Base-by-base conservation (phyloP, 2,113 vertebrate species). In the Dendrocopos noguchii region DNA sequence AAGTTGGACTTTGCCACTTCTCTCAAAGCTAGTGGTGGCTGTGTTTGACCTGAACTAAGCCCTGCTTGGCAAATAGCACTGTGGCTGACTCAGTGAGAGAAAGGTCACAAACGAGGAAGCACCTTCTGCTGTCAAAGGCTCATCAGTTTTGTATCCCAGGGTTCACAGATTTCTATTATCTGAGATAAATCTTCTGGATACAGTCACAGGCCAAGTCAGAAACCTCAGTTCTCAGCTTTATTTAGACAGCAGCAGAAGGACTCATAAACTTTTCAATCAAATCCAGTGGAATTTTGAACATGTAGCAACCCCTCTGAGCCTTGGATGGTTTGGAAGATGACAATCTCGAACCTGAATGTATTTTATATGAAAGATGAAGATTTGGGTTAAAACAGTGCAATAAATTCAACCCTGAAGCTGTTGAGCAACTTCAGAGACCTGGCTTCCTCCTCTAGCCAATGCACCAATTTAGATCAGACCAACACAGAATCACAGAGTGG, bases 81-180 rank as follows among this genome's bases (percentile, higher is more conserved):
- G 2, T 47, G 15, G 47, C 60, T 92, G 72, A 87, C 22, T 93
- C 36, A 52, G 42, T 24, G 46, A 92, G 42, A 91, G 27, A 77
- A 94, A 90, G 85, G 90, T 91, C 88, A 90, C 42, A 95, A 89
- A 93, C 64, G 31, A 95, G 79, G 82, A 95, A 94, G 75, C 31
- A 94, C 80, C 80, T 90, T 90, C 52, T 74, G 28, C 47, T 52
- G 34, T 80, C 42, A 74, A 18, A 90, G 59, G 36, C 56, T 83
- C 56, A 57, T 80, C 53, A 53, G 25, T 44, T 75, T 94, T 87
- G 60, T 73, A 68, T 74, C 74, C 57, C 52, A 85, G 25, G 44
- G 52, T 79, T 80, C 78, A 57, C 24, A 80, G 57, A 67, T 87
- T 42, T 80, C 14, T 77, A 6, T 57, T 75, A 57, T 89, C 60